Percentiles rank a stretch among this genome's conserved stretches.
Conservation (phyloP, 2,113 vertebrate species). For the Electrona antarctica region DNA sequence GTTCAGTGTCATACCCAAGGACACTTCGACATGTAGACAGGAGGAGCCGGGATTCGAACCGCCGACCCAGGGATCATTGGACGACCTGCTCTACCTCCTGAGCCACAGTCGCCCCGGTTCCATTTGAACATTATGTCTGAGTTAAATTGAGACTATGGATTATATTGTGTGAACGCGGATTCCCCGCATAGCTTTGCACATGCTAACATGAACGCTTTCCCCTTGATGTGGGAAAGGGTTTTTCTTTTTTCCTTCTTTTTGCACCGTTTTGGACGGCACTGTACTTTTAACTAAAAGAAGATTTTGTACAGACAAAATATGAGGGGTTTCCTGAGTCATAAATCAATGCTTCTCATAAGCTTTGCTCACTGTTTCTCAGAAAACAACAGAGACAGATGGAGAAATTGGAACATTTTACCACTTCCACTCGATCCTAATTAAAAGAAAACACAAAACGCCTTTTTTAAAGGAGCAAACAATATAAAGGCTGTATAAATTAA, state of each 20-base stretch:
- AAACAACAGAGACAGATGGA: slow-evolving; percentile 27
- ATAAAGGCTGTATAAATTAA: background rate
- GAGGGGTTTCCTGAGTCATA: slow-evolving; percentile 48
- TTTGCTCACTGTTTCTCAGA: slow-evolving; percentile 38
- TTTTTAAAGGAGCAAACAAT: background rate
- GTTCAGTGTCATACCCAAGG: no score
- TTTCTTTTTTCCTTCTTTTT: slow-evolving; percentile 22
- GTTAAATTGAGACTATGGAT: no score
- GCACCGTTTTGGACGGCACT: slow-evolving; percentile 40
- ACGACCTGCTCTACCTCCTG: no score
- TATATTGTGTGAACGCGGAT: background rate
- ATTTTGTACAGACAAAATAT: slow-evolving; percentile 53
- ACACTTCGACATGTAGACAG: no score
- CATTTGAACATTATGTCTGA: no score
- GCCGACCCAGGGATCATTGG: no score
- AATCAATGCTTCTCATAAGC: slow-evolving; percentile 32
- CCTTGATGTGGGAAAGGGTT: slow-evolving; percentile 36
- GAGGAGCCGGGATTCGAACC: no score
- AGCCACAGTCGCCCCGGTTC: no score
- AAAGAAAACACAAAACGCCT: slow-evolving; percentile 21
- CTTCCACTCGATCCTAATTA: slow-evolving; percentile 31
- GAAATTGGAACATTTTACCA: slow-evolving; percentile 3
- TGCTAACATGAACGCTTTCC: slow-evolving; percentile 57
- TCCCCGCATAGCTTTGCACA: slow-evolving; percentile 56
- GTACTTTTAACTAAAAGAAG: slow-evolving; percentile 51